Evolutionary conservation across 2,113 vertebrate genomes (phyloP), one percentile per base, ranked within the genome.

Genomic region (Glareola pratincola): DNA sequence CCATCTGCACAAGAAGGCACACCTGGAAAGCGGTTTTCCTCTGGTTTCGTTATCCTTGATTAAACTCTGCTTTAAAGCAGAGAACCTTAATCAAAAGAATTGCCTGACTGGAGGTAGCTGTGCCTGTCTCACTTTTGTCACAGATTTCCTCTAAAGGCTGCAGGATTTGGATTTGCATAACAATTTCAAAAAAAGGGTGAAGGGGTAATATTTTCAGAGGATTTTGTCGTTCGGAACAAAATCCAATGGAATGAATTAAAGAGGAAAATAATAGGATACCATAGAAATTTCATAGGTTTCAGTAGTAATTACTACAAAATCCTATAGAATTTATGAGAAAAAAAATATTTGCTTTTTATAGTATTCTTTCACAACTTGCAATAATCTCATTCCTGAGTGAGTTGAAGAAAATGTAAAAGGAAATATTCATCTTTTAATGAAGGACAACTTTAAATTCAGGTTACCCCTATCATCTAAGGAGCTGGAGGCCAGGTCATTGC

Each of bases 51-150:
- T 97, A 81, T 92, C 94, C 96, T 97, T 97, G 94, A 97, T 95
- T 98, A 97, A 98, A 94, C 72, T 92, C 90, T 93, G 53, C 63
- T 96, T 96, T 95, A 97, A 93, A 97, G 85, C 77, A 85, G 50
- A 95, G 82, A 94, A 78, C 85, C 97, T 92, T 77, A 97, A 97
- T 95, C 89, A 97, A 90, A 93, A 87, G 88, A 93, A 94, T 41
- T 92, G 76, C 88, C 83, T 89, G 87, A 73, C 56, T 94, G 68
- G 37, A 94, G 62, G 45, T 91, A 94, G 77, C 85, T 90, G 48
- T 0, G 62, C 48, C 81, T 77, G 57, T 92, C 50, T 90, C 57
- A 8, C 51, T 94, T 93, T 83, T 95, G 85, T 92, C 59, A 68
- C 29, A 81, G 50, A 78, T 89, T 94, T 53, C 56, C 41, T 91